Conservation (phyloP, 1,140 invertebrate genomes). For the Calephelis virginiensis region DNA sequence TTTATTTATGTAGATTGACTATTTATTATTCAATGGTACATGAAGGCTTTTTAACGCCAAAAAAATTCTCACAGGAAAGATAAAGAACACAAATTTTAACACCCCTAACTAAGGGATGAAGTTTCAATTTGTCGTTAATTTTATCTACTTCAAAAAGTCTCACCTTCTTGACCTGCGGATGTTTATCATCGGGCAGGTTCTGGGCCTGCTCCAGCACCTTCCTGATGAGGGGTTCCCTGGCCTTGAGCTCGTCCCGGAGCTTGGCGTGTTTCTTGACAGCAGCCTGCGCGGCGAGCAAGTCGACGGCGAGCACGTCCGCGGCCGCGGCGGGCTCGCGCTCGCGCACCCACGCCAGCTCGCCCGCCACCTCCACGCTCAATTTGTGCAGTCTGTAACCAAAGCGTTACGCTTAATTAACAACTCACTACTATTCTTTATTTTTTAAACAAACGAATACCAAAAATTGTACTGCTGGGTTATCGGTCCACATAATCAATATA, state of each 20-base stretch:
- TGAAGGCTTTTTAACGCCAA: no score
- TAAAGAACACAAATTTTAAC: no score
- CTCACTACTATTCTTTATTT: no score
- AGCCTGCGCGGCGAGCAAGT: conserved; percentile 94
- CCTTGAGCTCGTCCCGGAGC: conserved; percentile 90
- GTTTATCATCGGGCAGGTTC: conserved; percentile 83
- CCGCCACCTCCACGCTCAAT: conserved; percentile 95
- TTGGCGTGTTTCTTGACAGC: conserved; percentile 96
- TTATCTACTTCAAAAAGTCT: conserved; percentile 11
- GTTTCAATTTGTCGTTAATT: no score
- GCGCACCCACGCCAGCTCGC: conserved; percentile 96
- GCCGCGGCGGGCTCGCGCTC: conserved; percentile 91
- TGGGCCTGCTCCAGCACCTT: conserved; percentile 87
- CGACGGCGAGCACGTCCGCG: conserved; percentile 75
- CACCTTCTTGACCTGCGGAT: conserved; percentile 88
- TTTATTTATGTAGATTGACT: no score
- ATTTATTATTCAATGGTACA: no score
- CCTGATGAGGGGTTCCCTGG: conserved; percentile 90
- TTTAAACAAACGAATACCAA: no score
- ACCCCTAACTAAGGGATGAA: no score
- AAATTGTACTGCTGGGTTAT: no score
- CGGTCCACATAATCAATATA: no score
- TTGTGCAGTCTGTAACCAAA: conserved; percentile 87
- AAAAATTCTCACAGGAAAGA: no score
- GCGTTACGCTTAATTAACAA: no score